Conservation (phyloP, 2,113 vertebrate genomes). For the Oreochromis aureus region DNA sequence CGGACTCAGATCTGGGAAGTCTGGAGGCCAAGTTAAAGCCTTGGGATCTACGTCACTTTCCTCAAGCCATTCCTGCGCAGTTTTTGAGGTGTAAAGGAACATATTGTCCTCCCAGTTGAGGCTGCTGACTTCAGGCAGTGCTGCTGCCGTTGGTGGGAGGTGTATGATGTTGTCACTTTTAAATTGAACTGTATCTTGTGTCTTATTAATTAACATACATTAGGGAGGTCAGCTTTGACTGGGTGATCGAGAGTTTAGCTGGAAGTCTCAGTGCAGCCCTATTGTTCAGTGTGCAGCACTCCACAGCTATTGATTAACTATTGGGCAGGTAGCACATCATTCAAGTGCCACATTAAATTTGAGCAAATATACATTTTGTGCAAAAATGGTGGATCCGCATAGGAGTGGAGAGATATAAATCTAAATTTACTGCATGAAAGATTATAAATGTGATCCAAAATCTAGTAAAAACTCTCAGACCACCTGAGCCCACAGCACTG, state of each 20-base stretch:
- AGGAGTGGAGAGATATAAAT: neutral
- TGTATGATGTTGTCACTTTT: neutral
- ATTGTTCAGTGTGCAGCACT: neutral
- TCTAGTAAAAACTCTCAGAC: neutral
- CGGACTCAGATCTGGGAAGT: neutral
- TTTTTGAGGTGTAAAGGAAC: neutral
- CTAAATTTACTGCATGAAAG: neutral
- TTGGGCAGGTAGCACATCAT: neutral
- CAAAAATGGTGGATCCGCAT: neutral
- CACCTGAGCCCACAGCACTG: neutral
- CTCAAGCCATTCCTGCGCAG: neutral
- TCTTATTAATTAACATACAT: neutral
- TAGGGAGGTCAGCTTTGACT: neutral
- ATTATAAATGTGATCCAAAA: neutral
- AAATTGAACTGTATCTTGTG: neutral
- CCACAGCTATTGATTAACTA: neutral
- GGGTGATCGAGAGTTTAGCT: neutral
- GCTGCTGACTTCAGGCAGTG: neutral
- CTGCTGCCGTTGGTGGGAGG: neutral
- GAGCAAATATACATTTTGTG: neutral
- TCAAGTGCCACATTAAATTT: neutral
- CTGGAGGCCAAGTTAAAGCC: neutral
- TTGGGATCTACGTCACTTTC: neutral
- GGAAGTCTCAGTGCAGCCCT: neutral
- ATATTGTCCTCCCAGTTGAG: accelerated